Base-by-base conservation (phyloP, 2,797 vertebrate genomes). In the Takifugu ocellatus region DNA sequence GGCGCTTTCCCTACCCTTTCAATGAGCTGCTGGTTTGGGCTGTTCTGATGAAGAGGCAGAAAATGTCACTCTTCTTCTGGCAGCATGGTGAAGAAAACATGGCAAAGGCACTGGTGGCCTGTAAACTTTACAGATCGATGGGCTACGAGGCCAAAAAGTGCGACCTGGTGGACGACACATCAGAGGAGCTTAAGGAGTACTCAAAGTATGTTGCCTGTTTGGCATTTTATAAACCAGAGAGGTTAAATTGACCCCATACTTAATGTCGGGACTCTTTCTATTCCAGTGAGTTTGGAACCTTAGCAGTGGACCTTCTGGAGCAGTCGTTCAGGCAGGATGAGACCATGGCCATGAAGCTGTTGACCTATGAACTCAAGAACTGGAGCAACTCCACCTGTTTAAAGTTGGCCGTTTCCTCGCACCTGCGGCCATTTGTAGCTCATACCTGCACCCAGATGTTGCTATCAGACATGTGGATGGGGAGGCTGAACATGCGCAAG, bases 391-490 rank as follows among this genome's bases (percentile, higher is more conserved):
- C 95, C 33, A 99, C 97, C 6, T 99, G 97, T 77, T 86, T 99
- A 78, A 99, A 99, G 77, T 81, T 99, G 83, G 97, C 97, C 0
- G 97, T 99, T 39, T 97, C 95, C 27, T 99, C 97, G 12, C 93
- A 96, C 63, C 90, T 98, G 25, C 92, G 97, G 52, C 93, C 93
- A 0, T 99, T 98, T 59, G 95, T 99, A 55, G 96, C 97, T 6
- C 97, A 99, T 68, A 99, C 96, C 36, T 98, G 97, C 82, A 99
- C 96, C 2, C 97, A 99, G 84, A 94, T 99, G 93, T 83, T 99
- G 82, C 87, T 99, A 24, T 98, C 96, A 0, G 97, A 99, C 87
- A 98, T 99, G 96, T 99, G 97, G 97, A 99, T 99, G 97, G 96
- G 97, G 59, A 91, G 95, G 31, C 89, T 99, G 56, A 99, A 99